These are phyloP conservation scores for Synanceia verrucosa DNA, from an alignment of 2,797 vertebrate species.

Conservation along the genomic window DNA sequence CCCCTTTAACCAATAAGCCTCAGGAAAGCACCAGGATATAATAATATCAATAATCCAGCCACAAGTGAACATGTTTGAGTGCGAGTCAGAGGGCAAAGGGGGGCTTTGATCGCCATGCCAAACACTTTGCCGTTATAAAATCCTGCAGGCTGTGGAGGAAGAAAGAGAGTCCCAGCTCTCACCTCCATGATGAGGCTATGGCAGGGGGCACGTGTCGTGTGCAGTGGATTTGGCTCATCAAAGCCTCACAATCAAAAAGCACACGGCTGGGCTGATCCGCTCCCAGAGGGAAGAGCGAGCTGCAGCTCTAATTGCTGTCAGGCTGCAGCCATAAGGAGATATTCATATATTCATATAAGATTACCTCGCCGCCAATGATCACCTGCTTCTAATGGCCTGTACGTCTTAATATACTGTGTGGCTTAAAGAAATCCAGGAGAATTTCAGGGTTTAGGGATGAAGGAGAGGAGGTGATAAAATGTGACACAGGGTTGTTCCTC, in stretches of 20 bases:
- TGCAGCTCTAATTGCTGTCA: conserved; percentile 68
- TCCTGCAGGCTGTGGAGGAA: conserved; percentile 36
- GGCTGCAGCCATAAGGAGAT: conserved; percentile 60
- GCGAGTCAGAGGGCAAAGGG: conserved; percentile 14
- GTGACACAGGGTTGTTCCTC: conserved; percentile 26
- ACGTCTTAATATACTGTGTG: conserved; percentile 45
- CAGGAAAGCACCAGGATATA: conserved; percentile 50
- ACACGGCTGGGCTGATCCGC: conserved; percentile 59
- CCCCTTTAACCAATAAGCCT: conserved; percentile 45
- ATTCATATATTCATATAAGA: conserved; percentile 74
- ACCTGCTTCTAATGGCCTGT: conserved; percentile 51
- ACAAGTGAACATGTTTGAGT: conserved; percentile 40
- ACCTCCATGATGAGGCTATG: conserved; percentile 45
- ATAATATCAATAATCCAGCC: conserved; percentile 59
- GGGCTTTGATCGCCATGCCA: conserved; percentile 40
- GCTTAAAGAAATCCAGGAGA: conserved; percentile 61
- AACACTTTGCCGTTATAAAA: conserved; percentile 51
- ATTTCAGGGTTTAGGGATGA: conserved; percentile 55
- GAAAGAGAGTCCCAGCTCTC: conserved; percentile 24
- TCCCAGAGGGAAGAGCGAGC: conserved; percentile 52
- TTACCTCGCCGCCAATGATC: conserved; percentile 61
- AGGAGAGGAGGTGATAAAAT: conserved; percentile 36
- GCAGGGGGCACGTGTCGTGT: conserved; percentile 54
- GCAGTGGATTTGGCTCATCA: conserved; percentile 72
- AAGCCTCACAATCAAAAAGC: conserved; percentile 71